Evolutionary conservation across 2,797 vertebrate genomes (phyloP).

Genomic region (Gorsachius magnificus): DNA sequence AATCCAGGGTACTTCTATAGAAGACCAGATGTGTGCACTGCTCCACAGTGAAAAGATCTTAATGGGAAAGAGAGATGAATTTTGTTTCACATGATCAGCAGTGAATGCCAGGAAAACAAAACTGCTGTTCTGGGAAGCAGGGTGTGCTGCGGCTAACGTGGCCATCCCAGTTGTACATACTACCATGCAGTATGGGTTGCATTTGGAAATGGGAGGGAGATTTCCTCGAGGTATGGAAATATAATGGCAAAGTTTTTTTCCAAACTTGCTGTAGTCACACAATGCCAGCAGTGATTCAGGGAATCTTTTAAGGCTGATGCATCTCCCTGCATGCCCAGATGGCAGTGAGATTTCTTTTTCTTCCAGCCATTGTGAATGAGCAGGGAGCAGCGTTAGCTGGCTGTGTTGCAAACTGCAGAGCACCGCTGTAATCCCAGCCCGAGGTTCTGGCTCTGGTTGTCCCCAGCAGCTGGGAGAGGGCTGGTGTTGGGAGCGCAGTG

Average conservation of each 20-base stretch:
- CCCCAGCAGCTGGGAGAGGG: not conserved
- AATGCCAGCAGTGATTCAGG: not conserved
- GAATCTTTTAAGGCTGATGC: not conserved
- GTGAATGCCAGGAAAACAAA: not conserved
- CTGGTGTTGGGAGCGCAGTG: not conserved
- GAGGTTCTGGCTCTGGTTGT: not conserved
- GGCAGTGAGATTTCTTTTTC: not conserved
- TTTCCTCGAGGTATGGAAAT: not conserved
- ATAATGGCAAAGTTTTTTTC: not conserved
- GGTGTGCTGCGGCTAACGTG: not conserved
- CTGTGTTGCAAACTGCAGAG: not conserved
- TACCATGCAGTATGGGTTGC: not conserved
- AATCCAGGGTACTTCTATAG: not conserved
- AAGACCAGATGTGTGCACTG: not conserved
- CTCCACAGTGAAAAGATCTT: not conserved
- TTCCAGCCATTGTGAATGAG: not conserved
- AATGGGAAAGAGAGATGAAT: not conserved
- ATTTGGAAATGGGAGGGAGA: not conserved
- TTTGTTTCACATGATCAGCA: not conserved
- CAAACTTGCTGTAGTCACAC: not conserved
- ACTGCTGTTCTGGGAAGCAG: not conserved
- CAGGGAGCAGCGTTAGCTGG: not conserved
- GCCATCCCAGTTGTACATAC: fast-evolving
- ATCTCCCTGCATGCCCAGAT: not conserved
- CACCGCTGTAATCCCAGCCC: fast-evolving